Evolutionary conservation across 2,888 invertebrate genomes (phyloP).

Genomic region (Philereme vetulata): DNA sequence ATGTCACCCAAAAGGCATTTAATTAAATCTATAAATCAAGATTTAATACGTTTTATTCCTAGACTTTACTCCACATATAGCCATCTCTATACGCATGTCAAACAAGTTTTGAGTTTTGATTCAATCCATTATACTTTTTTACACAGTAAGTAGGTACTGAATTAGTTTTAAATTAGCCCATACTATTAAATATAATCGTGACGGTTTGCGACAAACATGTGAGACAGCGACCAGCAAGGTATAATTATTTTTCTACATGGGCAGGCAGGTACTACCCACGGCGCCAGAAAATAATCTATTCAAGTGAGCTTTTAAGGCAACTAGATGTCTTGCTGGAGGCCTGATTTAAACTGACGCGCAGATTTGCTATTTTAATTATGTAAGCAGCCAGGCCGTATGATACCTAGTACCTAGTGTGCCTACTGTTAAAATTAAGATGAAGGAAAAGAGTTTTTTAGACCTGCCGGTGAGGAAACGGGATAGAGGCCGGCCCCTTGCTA

Average conservation of each 20-base stretch:
- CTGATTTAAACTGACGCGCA: slow-evolving; percentile 29
- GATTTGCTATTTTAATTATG: slow-evolving; percentile 17
- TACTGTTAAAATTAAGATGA: not conserved
- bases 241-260: slow-evolving; percentile 39
- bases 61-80: too few species aligned
- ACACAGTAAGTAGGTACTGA: not conserved
- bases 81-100: too few species aligned
- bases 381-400: not conserved
- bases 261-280: slow-evolving; percentile 37
- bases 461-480: too few species aligned
- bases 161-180: not conserved
- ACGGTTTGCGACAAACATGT: slow-evolving; percentile 27
- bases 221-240: slow-evolving; percentile 26
- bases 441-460: too few species aligned
- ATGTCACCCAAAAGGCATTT: not conserved
- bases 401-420: not conserved
- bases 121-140: too few species aligned
- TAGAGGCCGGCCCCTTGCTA: too few species aligned
- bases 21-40: not conserved
- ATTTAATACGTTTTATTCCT: too few species aligned
- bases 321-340: slow-evolving; percentile 28
- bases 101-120: too few species aligned
- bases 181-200: slow-evolving; percentile 20
- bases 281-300: slow-evolving; percentile 33
- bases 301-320: slow-evolving; percentile 39